These are phyloP conservation scores for Mesitornis unicolor DNA, from an alignment of 2,113 vertebrate genomes.

Conservation along the genomic window DNA sequence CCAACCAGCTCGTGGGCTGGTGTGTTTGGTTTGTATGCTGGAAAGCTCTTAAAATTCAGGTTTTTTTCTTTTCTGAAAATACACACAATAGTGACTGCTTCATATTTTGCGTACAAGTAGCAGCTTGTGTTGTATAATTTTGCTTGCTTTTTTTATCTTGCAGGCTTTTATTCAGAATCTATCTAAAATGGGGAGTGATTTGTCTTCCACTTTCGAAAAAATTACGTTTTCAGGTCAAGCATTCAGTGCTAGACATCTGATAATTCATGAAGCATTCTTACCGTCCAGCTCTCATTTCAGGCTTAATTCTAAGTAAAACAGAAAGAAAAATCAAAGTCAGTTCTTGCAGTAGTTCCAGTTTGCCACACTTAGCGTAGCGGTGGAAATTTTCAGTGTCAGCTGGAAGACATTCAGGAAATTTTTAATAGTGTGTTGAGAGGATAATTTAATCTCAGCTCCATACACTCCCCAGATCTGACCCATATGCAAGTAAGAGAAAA, in stretches of 20 bases:
- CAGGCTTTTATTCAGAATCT: not conserved
- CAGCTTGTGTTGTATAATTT: not conserved
- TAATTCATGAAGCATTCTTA: not conserved
- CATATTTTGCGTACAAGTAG: not conserved
- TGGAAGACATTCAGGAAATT: slow-evolving; percentile 43
- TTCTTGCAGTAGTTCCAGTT: not conserved
- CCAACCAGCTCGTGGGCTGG: not conserved
- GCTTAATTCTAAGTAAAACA: not conserved
- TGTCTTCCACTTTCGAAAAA: not conserved
- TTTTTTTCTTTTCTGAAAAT: not conserved
- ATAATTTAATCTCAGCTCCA: slow-evolving; percentile 31
- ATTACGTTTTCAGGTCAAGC: not conserved
- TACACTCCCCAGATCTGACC: slow-evolving; percentile 1
- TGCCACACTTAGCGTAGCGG: not conserved
- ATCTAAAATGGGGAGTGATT: not conserved
- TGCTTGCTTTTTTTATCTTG: not conserved
- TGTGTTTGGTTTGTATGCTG: not conserved
- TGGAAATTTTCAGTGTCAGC: slow-evolving; percentile 18
- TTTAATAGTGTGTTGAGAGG: slow-evolving; percentile 35
- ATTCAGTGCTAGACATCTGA: not conserved
- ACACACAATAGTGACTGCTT: not conserved
- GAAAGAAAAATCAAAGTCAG: not conserved
- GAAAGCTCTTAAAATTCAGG: not conserved
- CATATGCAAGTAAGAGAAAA: slow-evolving; percentile 23
- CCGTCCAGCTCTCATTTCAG: not conserved